Evolutionary conservation across 2,797 vertebrate species (phyloP).

Genomic region (Heteromormyrus szaboi): DNA sequence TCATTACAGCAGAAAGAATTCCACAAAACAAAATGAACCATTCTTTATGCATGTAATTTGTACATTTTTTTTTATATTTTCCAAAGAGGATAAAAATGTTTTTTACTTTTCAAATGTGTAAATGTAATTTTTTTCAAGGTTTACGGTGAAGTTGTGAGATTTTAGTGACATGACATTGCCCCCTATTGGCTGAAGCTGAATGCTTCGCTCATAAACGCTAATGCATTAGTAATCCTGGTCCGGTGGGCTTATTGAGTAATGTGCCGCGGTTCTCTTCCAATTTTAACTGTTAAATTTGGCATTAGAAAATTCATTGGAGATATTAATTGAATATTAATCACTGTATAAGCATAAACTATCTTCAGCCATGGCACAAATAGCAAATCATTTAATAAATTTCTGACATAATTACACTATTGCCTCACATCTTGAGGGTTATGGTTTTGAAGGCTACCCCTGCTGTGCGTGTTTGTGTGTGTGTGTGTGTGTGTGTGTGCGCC

Average conservation of each 20-base stretch:
- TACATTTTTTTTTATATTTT: background rate
- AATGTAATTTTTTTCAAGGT: background rate
- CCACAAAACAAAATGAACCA: background rate
- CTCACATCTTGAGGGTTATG: background rate
- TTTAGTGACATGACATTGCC: slow-evolving; percentile 6
- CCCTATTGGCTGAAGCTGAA: slow-evolving; percentile 8
- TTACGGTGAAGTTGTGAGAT: background rate
- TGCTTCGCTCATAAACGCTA: background rate
- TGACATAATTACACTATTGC: background rate
- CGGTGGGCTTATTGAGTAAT: background rate
- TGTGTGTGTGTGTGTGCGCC: background rate
- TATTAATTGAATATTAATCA: slow-evolving; percentile 7
- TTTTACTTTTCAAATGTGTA: background rate
- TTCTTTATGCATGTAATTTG: background rate
- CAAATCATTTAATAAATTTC: background rate
- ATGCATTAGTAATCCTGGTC: background rate
- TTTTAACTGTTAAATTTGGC: background rate
- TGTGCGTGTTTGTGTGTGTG: background rate
- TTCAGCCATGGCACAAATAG: background rate
- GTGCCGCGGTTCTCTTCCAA: background rate
- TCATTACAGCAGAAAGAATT: background rate
- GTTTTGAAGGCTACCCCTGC: background rate
- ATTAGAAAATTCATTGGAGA: background rate
- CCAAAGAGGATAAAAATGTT: background rate
- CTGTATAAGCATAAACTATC: background rate